Base-by-base conservation (phyloP, 2,797 vertebrate species). In the Decapterus maruadsi region DNA sequence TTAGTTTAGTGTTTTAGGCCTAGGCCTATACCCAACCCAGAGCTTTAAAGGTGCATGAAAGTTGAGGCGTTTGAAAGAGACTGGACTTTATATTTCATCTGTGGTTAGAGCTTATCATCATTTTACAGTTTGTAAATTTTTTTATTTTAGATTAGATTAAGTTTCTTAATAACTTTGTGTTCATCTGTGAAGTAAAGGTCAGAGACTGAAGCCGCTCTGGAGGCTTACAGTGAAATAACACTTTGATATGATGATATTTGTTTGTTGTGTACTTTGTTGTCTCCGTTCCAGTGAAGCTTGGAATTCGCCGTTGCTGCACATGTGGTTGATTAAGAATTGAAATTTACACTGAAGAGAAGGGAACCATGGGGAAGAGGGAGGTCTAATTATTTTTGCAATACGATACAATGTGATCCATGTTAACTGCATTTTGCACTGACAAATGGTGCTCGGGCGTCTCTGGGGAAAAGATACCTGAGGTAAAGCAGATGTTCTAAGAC, bases 401-500 rank as follows among this genome's bases (percentile, higher is more conserved):
- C 16, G 66, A 77, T 54, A 63, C 67, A 48, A 19, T 38, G 29
- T 74, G 38, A 75, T 45, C 61, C 43, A 31, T 48, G 20, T 57
- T 71, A 82, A 75, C 51, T 58, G 17, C 9, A 61, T 78, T 79
- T 55, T 58, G 34, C 40, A 10, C 14, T 56, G 69, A 77, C 46
- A 77, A 68, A 68, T 62, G 36, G 46, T 34, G 40, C 53, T 6
- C 11, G 13, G 19, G 4, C 6, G 14, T 29, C 42, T 61, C 42
- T 29, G 43, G 59, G 48, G 53, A 13, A 4, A 55, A 38, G 61
- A 67, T 3, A 48, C 31, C 22, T 22, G 42, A 34, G 26, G 38
- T 62, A 73, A 80, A 77, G 45, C 74, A 74, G 67, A 71, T 67
- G 60, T 53, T 70, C 51, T 10, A 6, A 57, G 7, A 50, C 4